These are phyloP conservation scores for Xiphias gladius DNA, from an alignment of 2,113 vertebrate species.

Conservation along the genomic window DNA sequence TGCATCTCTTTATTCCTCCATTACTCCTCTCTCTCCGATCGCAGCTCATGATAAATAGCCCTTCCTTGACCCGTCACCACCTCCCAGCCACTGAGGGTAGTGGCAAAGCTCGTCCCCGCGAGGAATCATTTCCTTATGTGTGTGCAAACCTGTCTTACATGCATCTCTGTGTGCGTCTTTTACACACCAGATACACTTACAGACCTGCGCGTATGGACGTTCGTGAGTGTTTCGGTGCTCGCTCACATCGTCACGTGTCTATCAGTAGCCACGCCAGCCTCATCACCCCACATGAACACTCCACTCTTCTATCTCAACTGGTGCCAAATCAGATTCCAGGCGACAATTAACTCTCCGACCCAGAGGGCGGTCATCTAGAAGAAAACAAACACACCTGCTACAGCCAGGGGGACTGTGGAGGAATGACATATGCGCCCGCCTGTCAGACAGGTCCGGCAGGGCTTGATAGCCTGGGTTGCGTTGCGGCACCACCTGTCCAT, in stretches of 20 bases:
- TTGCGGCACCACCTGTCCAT: conserved; percentile 23
- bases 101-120: too few relatives aligned
- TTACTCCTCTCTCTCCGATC: conserved; percentile 1
- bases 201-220: not conserved
- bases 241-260: not conserved
- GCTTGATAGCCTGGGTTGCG: conserved; percentile 28
- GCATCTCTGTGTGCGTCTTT: not conserved
- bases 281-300: conserved; percentile 8
- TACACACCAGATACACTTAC: not conserved
- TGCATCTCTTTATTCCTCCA: not conserved
- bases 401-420: conserved; percentile 37
- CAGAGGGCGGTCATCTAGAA: conserved; percentile 53
- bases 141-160: not conserved
- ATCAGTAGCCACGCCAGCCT: not conserved
- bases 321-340: conserved; percentile 32
- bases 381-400: conserved; percentile 68
- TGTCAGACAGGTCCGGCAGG: conserved; percentile 54
- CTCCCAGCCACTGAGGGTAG: conserved; percentile 10
- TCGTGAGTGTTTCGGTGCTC: not conserved
- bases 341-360: conserved; percentile 55
- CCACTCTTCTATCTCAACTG: conserved; percentile 25
- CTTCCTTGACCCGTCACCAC: conserved; percentile 30
- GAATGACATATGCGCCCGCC: conserved; percentile 48
- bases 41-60: conserved; percentile 44
- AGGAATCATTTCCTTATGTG: too few relatives aligned